A percentile compares a stretch with the other conserved stretches of the same genome.
These are phyloP conservation scores for Drosophila kurseongensis DNA, from an alignment of 1,140 invertebrate species.

Conservation along the genomic window DNA sequence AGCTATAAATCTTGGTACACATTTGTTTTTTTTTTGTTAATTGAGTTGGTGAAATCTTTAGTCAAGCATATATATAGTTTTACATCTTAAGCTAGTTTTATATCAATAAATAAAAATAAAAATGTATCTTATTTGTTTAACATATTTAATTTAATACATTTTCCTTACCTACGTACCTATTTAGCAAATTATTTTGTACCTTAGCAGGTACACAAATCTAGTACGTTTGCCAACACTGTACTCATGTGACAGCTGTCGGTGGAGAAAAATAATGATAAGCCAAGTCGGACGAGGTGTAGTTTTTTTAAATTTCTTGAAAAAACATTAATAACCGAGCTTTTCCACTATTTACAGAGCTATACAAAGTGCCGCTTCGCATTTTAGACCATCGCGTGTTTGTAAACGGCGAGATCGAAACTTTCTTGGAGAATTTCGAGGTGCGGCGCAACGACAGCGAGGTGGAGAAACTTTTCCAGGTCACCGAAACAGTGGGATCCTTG, in stretches of 20 bases:
- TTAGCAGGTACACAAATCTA: too few species aligned
- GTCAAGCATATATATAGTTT: too few species aligned
- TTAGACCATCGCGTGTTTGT: constrained; percentile 94
- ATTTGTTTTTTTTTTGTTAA: too few species aligned
- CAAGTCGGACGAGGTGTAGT: constrained; percentile 63
- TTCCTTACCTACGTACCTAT: too few species aligned
- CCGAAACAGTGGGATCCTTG: constrained; percentile 91
- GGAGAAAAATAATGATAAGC: constrained; percentile 73
- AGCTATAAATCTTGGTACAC: too few species aligned
- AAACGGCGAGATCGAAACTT: constrained; percentile 92
- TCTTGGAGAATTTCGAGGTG: constrained; percentile 93
- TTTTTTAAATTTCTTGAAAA: background rate
- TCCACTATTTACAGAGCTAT: constrained; percentile 87
- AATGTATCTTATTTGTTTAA: too few species aligned
- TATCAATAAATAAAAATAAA: too few species aligned
- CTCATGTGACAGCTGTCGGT: constrained; percentile 66
- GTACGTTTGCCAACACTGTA: background rate
- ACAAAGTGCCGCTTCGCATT: constrained; percentile 92
- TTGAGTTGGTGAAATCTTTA: too few species aligned
- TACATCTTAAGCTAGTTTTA: too few species aligned
- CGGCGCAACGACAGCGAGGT: constrained; percentile 91
- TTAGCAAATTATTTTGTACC: too few species aligned
- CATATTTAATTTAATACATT: too few species aligned
- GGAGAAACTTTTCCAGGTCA: constrained; percentile 90
- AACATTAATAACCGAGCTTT: background rate